Conservation (phyloP, 2,797 vertebrate genomes). For the Hylomyscus alleni region DNA sequence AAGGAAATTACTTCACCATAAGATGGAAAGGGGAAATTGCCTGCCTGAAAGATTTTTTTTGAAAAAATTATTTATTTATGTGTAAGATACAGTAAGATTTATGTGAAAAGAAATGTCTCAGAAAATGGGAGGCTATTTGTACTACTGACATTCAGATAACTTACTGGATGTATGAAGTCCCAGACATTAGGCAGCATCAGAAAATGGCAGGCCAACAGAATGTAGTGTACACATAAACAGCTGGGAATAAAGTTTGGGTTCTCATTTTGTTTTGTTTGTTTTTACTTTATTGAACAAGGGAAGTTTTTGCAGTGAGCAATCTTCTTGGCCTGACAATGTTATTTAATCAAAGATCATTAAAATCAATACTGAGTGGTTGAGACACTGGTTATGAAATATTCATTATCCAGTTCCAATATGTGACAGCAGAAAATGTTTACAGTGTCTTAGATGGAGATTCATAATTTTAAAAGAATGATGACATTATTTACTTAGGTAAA, state of each 20-base stretch:
- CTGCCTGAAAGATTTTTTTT: not conserved
- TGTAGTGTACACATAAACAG: not conserved
- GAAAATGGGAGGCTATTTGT: not conserved
- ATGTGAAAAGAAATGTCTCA: not conserved
- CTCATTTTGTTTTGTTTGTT: not conserved
- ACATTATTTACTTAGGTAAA: not conserved
- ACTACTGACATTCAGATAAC: not conserved
- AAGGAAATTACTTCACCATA: not conserved
- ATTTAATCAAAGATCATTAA: constrained; percentile 48
- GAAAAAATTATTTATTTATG: not conserved
- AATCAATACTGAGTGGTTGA: not conserved
- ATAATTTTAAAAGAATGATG: constrained; percentile 37
- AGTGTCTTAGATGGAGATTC: not conserved
- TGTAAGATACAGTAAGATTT: not conserved
- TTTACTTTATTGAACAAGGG: not conserved
- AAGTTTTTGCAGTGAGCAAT: not conserved
- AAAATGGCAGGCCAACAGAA: not conserved
- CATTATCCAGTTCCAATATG: constrained; percentile 2
- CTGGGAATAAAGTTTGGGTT: not conserved
- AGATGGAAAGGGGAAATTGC: not conserved
- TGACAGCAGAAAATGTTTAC: not conserved
- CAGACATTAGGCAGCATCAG: not conserved
- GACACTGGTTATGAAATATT: not conserved
- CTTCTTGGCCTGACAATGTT: not conserved
- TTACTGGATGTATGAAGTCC: not conserved